Percentiles rank a stretch among this genome's conserved stretches.
Conservation (phyloP, 2,113 vertebrate genomes). For the Heteronetta atricapilla region DNA sequence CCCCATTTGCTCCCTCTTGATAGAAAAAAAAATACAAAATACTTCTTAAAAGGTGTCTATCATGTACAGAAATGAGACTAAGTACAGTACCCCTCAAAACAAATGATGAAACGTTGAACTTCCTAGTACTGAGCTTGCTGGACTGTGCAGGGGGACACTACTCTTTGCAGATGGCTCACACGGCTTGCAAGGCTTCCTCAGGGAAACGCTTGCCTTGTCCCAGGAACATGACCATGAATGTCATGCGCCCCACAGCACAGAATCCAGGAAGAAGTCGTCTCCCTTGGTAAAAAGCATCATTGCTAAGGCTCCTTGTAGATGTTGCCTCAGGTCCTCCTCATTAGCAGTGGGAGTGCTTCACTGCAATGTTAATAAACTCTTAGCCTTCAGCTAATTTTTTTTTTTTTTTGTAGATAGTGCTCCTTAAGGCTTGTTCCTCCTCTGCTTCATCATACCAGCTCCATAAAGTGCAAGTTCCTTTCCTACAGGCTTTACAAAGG, state of each 20-base stretch:
- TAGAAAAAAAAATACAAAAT: neutral
- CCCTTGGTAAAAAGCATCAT: neutral
- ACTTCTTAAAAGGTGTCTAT: neutral
- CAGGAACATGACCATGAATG: neutral
- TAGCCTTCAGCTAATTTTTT: accelerated
- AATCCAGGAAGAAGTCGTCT: neutral
- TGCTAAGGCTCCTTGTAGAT: neutral
- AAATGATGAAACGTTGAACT: neutral
- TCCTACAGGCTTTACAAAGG: neutral
- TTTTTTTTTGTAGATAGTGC: neutral
- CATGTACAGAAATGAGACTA: neutral
- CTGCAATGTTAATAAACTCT: neutral
- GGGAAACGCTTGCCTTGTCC: neutral
- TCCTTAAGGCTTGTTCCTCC: neutral
- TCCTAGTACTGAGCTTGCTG: neutral
- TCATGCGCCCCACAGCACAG: neutral
- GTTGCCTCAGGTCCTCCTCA: neutral
- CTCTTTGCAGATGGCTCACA: neutral
- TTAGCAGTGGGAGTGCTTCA: neutral
- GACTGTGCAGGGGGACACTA: neutral
- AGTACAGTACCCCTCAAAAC: neutral
- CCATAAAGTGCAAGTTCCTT: neutral
- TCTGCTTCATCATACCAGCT: neutral
- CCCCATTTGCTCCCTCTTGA: neutral
- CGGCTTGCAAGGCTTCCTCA: neutral